Percentiles rank a stretch among this genome's conserved stretches.
phyloP scores from a whole-genome alignment of 2,888 invertebrate species.

The Oxycera nigricornis region DNA sequence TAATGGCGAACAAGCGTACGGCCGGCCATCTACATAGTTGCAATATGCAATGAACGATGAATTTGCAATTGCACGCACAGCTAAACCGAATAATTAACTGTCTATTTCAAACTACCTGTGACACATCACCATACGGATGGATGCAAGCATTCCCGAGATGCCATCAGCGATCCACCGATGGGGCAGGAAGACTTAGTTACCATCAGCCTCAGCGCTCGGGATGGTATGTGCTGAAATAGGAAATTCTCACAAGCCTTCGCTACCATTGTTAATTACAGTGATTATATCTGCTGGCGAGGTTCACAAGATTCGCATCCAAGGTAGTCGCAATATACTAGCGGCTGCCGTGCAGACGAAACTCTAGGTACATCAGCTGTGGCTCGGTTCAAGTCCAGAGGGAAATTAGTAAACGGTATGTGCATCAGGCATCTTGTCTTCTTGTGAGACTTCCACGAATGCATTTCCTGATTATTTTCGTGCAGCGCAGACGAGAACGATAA shows the following conservation, averaged over 20 bases:
- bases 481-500: background rate
- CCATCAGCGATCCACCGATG: too few relatives aligned
- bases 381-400: background rate
- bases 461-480: background rate
- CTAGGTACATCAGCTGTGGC: too few relatives aligned
- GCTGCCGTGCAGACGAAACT: too few relatives aligned
- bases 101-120: too few relatives aligned
- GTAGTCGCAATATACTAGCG: background rate
- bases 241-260: constrained; percentile 6
- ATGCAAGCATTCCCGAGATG: too few relatives aligned
- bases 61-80: too few relatives aligned
- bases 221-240: background rate
- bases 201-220: background rate
- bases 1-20: too few relatives aligned
- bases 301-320: background rate
- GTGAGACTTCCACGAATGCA: background rate
- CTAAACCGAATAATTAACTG: too few relatives aligned
- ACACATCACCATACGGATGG: too few relatives aligned
- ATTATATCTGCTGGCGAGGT: background rate
- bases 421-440: background rate
- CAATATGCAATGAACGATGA: too few relatives aligned
- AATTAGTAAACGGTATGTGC: background rate
- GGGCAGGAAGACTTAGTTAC: too few relatives aligned
- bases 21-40: too few relatives aligned
- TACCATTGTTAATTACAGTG: background rate